Evolutionary conservation across 1,140 invertebrate species (phyloP), one percentile per base, ranked within the genome.

Genomic region (Reticulitermes speratus): DNA sequence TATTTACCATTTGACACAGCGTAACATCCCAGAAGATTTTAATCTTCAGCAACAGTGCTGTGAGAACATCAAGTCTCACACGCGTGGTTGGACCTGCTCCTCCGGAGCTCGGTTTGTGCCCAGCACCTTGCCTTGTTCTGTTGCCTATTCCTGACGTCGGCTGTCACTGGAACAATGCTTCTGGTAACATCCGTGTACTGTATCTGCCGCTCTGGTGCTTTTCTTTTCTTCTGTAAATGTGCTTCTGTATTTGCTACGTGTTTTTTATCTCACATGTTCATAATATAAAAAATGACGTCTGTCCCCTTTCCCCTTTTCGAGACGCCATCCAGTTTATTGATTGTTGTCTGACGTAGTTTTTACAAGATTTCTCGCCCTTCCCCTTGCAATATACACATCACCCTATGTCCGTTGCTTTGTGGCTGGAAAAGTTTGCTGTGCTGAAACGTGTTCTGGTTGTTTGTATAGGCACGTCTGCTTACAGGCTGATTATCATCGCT

Each of bases 301-400:
- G 65, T 75, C 65, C 65, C n/a, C n/a, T 5, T 38, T 38, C 38
- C 38, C 14, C 65, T 7, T 75, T 75, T 30, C 25, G 65, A 75
- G 65, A 75, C 65, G 16, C 65, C 65, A 75, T 75, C 65, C 65
- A 75, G 14, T 75, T 75, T 75, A 75, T 75, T 75, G 65, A 75
- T 75, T 75, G 65, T 75, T 75, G 65, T 75, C 65, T 75, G 65
- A 75, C 65, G 65, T 75, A n/a, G 65, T 75, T 75, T 75, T 75
- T 75, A 6, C 65, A 75, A 75, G n/a, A 30, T n/a, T 75, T n/a
- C 11, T 75, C 65, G 25, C 65, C n/a, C 25, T 14, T 19, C 9
- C 25, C 65, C 65, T n/a, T 30, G n/a, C 52, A 55, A 16, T 75
- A 30, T n/a, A 75, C n/a, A 25, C 65, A 30, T 30, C 65, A 25